Percentiles rank a stretch among this genome's conserved stretches.
These are phyloP conservation scores for Grammomys dolichurus DNA, from an alignment of 2,113 vertebrate genomes.

Conservation along the genomic window DNA sequence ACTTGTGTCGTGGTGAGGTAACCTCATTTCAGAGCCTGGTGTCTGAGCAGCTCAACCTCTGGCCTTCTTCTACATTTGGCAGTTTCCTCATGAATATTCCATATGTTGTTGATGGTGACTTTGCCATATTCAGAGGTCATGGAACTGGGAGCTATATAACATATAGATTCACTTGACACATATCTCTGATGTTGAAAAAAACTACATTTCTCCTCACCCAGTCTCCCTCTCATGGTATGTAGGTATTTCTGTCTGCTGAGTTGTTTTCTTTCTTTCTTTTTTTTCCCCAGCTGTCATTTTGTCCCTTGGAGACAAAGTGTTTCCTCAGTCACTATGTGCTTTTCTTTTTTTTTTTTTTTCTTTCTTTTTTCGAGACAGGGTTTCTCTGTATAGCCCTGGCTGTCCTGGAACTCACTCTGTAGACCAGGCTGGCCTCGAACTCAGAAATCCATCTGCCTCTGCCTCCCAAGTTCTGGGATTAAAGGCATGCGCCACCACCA, in stretches of 20 bases:
- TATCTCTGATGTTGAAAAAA: not conserved
- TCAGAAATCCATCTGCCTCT: too few relatives aligned
- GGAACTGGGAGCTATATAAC: not conserved
- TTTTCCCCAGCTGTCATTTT: not conserved
- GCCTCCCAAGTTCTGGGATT: too few relatives aligned
- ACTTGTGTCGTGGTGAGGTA: not conserved
- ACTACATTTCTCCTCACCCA: not conserved
- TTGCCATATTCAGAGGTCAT: not conserved
- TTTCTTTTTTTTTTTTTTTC: too few relatives aligned
- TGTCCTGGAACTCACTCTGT: too few relatives aligned
- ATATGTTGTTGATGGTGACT: not conserved
- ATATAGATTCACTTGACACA: not conserved
- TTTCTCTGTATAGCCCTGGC: too few relatives aligned
- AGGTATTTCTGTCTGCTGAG: not conserved
- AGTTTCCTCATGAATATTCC: not conserved
- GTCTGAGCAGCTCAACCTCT: not conserved
- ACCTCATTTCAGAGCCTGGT: constrained; percentile 43
- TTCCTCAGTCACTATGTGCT: too few relatives aligned
- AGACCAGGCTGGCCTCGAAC: too few relatives aligned
- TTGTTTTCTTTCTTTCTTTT: not conserved
- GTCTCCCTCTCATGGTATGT: not conserved
- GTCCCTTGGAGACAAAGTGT: not conserved
- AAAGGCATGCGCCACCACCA: too few relatives aligned
- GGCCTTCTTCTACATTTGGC: not conserved
- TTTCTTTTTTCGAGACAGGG: too few relatives aligned